These are phyloP conservation scores for Ectropis grisescens DNA, from an alignment of 1,140 invertebrate species.

Conservation along the genomic window DNA sequence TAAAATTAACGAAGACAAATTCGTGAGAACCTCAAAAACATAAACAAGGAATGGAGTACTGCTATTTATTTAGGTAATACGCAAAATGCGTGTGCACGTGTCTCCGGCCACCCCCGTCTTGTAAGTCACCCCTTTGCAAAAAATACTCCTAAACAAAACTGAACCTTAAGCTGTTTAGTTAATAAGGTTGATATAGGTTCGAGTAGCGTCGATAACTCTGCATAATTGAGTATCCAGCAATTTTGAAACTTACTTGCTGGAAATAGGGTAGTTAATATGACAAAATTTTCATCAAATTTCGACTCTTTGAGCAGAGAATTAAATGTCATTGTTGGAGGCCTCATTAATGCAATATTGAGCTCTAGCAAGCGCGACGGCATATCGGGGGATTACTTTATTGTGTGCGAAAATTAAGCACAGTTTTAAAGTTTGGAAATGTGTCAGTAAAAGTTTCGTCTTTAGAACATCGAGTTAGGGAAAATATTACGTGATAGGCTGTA, in stretches of 20 bases:
- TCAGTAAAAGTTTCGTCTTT: conserved; percentile 3
- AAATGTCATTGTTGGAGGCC: conserved; percentile 62
- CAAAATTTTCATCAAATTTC: conserved; percentile 27
- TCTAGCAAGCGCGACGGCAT: conserved; percentile 23
- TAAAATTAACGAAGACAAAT: conserved; percentile 13
- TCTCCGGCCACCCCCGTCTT: conserved; percentile 28
- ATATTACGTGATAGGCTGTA: too few relatives aligned
- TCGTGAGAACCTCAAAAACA: conserved; percentile 41
- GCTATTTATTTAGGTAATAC: conserved; percentile 65
- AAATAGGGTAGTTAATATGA: too few relatives aligned
- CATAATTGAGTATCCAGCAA: too few relatives aligned
- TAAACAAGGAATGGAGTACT: conserved; percentile 24
- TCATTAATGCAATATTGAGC: conserved; percentile 67
- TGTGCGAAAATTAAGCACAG: conserved; percentile 47
- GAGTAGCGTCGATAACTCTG: too few relatives aligned
- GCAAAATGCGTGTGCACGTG: conserved; percentile 60
- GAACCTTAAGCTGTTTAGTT: not conserved
- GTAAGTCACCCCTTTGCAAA: conserved; percentile 25
- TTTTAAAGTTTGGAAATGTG: conserved; percentile 6
- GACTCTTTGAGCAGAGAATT: conserved; percentile 60
- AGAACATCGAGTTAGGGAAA: too few relatives aligned
- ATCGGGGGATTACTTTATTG: conserved; percentile 45
- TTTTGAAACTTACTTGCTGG: too few relatives aligned
- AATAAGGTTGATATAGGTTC: conserved; percentile 10
- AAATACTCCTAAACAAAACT: not conserved